Evolutionary conservation across 2,113 vertebrate species (phyloP), one percentile per base, ranked within the genome.

Genomic region (Cricetomys ansorgei): DNA sequence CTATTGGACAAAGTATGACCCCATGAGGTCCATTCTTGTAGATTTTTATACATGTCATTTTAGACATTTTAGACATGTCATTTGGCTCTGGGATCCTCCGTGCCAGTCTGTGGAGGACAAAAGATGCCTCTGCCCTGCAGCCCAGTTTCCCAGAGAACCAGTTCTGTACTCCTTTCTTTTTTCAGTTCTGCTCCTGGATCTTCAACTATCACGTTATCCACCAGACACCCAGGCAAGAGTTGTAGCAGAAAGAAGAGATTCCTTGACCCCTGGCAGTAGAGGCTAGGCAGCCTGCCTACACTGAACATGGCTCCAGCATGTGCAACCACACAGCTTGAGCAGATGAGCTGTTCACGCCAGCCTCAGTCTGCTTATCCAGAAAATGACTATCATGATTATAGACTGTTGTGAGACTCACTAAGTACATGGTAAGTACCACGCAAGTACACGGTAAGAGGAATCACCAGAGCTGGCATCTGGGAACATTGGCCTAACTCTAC

Each of bases 41-140:
- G 67, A 62, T 21, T 1, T 23, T 23, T n/a, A 45, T 3, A 3
- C 19, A n/a, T n/a, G n/a, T n/a, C n/a, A n/a, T n/a, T n/a, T n/a
- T n/a, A n/a, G n/a, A n/a, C n/a, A n/a, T n/a, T n/a, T n/a, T 11
- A 16, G 7, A 7, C 6, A 0, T 2, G 19, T 40, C 40, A 21
- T 17, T 29, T 19, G 5, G 83, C 48, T 34, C 67, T 59, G 50
- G 43, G 13, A 4, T 5, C 15, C 55, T 69, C 40, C 27, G 27
- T 2, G 43, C 64, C 34, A n/a, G 50, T 62, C 53, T 37, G 2
- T 16, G 34, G 13, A 19, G 5, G 1, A 53, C 43, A 16, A 45
- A 50, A 7, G 1, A 3, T 13, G 25, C 23, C 34, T 70, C 57
- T 53, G 23, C 31, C 55, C 67, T 86, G 64, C 25, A 73, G 50